Conservation (phyloP, 2,113 vertebrate genomes). For the Podarcis muralis region DNA sequence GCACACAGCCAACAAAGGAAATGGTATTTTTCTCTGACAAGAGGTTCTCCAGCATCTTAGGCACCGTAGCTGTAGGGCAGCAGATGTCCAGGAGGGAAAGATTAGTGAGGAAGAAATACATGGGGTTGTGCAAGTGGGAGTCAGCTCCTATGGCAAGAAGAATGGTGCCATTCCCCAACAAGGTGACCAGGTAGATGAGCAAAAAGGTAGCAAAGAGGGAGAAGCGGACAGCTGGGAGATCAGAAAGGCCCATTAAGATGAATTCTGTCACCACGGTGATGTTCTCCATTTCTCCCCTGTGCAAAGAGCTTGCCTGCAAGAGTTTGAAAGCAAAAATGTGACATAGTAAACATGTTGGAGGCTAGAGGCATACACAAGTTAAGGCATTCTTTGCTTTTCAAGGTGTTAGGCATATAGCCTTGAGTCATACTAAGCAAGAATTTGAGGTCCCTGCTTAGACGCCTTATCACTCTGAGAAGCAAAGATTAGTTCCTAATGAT, state of each 20-base stretch:
- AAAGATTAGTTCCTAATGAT: too few relatives aligned
- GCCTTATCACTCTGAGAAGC: too few relatives aligned
- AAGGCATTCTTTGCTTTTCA: background rate
- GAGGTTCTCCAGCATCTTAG: constrained; percentile 48
- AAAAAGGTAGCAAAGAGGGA: constrained; percentile 31
- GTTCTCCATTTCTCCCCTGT: background rate
- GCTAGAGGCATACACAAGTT: background rate
- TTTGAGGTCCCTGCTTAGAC: too few relatives aligned
- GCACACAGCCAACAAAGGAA: constrained; percentile 40
- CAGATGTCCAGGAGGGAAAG: constrained; percentile 47
- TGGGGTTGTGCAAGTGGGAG: constrained; percentile 38
- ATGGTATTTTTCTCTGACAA: constrained; percentile 24
- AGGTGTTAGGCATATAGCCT: too few relatives aligned
- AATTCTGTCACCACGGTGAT: constrained; percentile 19
- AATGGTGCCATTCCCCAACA: constrained; percentile 37
- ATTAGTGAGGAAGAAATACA: constrained; percentile 56
- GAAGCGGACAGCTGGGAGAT: constrained; percentile 20
- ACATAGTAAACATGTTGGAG: background rate
- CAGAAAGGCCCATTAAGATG: constrained; percentile 32
- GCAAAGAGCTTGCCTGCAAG: background rate
- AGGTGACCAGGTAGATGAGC: constrained; percentile 36
- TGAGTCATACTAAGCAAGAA: too few relatives aligned
- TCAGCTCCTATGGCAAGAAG: constrained; percentile 34
- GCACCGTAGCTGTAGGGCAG: constrained; percentile 29
- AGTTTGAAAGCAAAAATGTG: background rate